These are phyloP conservation scores for Clavelina lepadiformis DNA, from an alignment of 23 tunicate species.

Conservation along the genomic window DNA sequence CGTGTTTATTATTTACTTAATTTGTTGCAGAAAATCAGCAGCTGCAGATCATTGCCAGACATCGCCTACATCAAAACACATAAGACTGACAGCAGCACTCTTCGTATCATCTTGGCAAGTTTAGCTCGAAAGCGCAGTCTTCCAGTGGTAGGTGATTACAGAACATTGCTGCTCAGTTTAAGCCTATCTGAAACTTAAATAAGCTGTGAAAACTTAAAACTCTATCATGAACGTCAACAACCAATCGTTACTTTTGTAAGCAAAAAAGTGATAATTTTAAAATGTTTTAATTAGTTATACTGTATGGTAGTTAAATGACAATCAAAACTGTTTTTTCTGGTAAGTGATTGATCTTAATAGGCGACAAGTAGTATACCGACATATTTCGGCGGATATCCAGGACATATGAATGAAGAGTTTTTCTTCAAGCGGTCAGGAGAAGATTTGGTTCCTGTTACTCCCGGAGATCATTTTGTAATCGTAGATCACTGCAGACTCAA, in stretches of 20 bases:
- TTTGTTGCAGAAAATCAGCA: too few species aligned
- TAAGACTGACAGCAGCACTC: constrained; percentile 39
- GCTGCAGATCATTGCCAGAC: background rate
- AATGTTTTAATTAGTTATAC: background rate
- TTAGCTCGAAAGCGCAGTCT: background rate
- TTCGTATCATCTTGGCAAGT: background rate
- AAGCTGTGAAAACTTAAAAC: too few species aligned
- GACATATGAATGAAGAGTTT: constrained; percentile 9
- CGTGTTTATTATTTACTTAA: too few species aligned
- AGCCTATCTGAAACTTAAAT: too few species aligned
- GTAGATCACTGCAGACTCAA: constrained; percentile 30
- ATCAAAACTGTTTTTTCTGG: too few species aligned
- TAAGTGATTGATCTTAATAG: background rate
- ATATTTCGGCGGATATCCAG: constrained; percentile 41
- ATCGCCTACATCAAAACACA: constrained; percentile 43
- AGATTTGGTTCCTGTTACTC: background rate
- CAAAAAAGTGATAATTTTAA: background rate
- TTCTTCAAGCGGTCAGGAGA: background rate
- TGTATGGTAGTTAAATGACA: too few species aligned
- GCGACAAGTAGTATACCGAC: constrained; percentile 1
- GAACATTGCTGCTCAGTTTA: background rate
- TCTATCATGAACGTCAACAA: too few species aligned
- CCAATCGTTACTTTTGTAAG: too few species aligned
- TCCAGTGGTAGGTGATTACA: constrained; percentile 13
- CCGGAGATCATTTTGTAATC: constrained; percentile 7